Evolutionary conservation across 2,888 invertebrate genomes (phyloP), one percentile per base, ranked within the genome.

Genomic region (Pachydiplax longipennis): DNA sequence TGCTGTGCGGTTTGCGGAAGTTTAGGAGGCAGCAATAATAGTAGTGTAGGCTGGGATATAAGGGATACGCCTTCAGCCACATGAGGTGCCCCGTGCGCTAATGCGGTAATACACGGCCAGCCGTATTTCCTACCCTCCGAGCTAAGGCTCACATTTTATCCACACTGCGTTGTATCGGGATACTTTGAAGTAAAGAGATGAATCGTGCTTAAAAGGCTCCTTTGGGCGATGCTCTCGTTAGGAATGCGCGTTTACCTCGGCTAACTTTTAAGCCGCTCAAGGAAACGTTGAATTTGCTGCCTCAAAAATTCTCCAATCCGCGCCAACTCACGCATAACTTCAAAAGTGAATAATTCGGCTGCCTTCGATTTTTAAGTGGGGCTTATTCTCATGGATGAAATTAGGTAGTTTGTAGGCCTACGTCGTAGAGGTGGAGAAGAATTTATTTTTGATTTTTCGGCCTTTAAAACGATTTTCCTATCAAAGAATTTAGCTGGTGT

Each of bases 1-100:
- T 73, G 73, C 87, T 87, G 61, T 37, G 87, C 35, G 61, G 61
- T 58, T 87, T 87, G 87, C 53, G 87, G n/a, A 87, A 87, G 87
- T 87, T 65, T 87, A 87, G 87, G 87, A 37, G 87, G 87, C 61
- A 61, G 65, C 40, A 61, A 61, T 61, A 87, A 87, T 61, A 61
- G 37, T n/a, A 73, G n/a, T n/a, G 22, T 35, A 35, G 18, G 82
- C 12, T 15, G 48, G 83, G 37, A 87, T 40, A 83, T 83, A 73
- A 73, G 73, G 87, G 87, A 37, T 37, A 22, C 22, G 87, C 87
- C 65, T 87, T 58, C 37, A 61, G 10, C 87, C 37, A 31, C 87
- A 37, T 18, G 37, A 61, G n/a, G 87, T 87, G 83, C 83, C 65
- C 53, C 35, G 58, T 61, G 87, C 37, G 87, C 87, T 61, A 61